Evolutionary conservation across 2,797 vertebrate genomes (phyloP).

Genomic region (Semaprochilodus insignis): DNA sequence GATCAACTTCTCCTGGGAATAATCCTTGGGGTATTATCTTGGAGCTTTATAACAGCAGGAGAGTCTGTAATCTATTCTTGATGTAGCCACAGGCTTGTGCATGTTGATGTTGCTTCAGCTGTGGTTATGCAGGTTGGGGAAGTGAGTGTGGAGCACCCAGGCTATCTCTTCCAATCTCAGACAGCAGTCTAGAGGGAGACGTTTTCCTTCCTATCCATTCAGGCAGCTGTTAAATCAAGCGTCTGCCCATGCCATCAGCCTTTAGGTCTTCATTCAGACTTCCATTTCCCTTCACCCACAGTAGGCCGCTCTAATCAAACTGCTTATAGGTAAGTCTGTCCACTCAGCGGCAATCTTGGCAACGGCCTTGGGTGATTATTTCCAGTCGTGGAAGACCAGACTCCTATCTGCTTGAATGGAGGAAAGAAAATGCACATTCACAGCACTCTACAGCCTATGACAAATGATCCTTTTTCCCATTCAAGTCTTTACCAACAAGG

Average conservation of each 20-base stretch:
- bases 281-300: conserved; percentile 10
- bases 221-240: conserved; percentile 38
- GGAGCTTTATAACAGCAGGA: conserved; percentile 40
- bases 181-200: neutral
- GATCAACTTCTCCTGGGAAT: conserved; percentile 9
- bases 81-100: neutral
- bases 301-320: neutral
- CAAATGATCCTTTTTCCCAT: neutral
- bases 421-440: neutral
- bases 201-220: conserved; percentile 30
- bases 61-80: conserved; percentile 33
- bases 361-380: neutral
- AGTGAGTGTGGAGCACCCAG: neutral
- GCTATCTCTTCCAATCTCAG: conserved; percentile 38
- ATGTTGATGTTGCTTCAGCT: neutral
- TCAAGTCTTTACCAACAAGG: neutral
- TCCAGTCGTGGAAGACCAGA: neutral
- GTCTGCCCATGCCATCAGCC: conserved; percentile 25
- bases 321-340: neutral
- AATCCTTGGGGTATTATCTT: conserved; percentile 25
- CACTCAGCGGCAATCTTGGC: neutral
- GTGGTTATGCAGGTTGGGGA: neutral
- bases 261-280: conserved; percentile 22
- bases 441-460: neutral
- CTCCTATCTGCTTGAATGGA: neutral